These are phyloP conservation scores for Carapus acus DNA, from an alignment of 2,797 vertebrate species.

Conservation along the genomic window DNA sequence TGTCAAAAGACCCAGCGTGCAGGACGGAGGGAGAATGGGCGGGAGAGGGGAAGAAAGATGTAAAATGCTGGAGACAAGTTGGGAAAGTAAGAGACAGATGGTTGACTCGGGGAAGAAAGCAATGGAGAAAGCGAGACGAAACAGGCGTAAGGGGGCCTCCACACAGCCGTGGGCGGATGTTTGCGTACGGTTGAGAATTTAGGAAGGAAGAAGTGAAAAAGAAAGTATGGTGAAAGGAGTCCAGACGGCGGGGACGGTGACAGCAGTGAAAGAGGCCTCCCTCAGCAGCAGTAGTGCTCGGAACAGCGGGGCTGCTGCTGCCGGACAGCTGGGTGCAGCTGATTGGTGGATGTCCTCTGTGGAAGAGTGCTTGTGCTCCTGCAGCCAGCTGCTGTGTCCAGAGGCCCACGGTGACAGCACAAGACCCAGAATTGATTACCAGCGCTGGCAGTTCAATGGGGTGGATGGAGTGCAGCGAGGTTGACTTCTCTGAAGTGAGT, in stretches of 20 bases:
- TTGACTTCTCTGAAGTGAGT: slow-evolving; percentile 58
- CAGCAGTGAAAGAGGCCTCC: slow-evolving; percentile 54
- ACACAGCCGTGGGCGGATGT: slow-evolving; percentile 63
- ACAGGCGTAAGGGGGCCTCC: slow-evolving; percentile 56
- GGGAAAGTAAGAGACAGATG: slow-evolving; percentile 56
- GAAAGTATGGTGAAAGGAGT: slow-evolving; percentile 71
- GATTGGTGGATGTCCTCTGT: slow-evolving; percentile 78
- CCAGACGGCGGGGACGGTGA: slow-evolving; percentile 57
- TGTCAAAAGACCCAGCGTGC: slow-evolving; percentile 58
- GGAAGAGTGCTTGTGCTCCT: slow-evolving; percentile 79
- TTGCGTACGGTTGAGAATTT: slow-evolving; percentile 61
- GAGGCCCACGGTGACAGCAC: slow-evolving; percentile 78
- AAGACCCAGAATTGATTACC: slow-evolving; percentile 87
- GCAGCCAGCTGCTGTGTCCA: slow-evolving; percentile 84
- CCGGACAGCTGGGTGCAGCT: slow-evolving; percentile 72
- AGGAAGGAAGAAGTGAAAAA: slow-evolving; percentile 69
- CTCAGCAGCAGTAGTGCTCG: slow-evolving; percentile 36
- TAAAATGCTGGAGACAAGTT: slow-evolving; percentile 45
- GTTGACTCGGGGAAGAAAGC: slow-evolving; percentile 49
- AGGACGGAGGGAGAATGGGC: slow-evolving; percentile 53
- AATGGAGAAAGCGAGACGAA: slow-evolving; percentile 41
- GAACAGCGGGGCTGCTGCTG: slow-evolving; percentile 57
- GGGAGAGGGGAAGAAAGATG: slow-evolving; percentile 40
- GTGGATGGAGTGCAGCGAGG: slow-evolving; percentile 74
- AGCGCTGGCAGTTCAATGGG: slow-evolving; percentile 77